These are phyloP conservation scores for Thereva nobilitata DNA, from an alignment of 2,888 invertebrate species.

Conservation along the genomic window DNA sequence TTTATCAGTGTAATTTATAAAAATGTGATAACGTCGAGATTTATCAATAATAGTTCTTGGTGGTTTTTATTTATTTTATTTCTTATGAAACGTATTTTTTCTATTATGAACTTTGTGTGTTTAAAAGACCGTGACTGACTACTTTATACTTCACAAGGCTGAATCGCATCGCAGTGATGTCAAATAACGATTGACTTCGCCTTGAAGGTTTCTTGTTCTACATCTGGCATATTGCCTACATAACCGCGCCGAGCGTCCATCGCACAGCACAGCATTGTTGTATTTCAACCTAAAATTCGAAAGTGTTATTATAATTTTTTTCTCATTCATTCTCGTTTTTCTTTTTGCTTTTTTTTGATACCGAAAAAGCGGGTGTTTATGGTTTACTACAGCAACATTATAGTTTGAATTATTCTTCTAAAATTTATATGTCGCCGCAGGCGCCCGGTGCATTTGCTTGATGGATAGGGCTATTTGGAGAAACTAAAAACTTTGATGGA, in stretches of 20 bases:
- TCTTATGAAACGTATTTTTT: no score
- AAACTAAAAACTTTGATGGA: conserved; percentile 19
- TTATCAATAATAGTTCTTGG: no score
- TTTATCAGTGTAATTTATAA: no score
- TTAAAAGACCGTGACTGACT: no score
- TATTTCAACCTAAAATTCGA: conserved; percentile 3
- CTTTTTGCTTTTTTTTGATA: not conserved
- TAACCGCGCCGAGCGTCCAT: not conserved
- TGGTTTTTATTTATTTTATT: no score
- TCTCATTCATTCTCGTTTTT: conserved; percentile 3
- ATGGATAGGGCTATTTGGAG: conserved; percentile 26
- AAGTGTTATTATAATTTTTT: conserved; percentile 2
- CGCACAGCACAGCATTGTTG: no score
- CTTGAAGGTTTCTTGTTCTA: conserved; percentile 37
- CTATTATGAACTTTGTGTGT: no score
- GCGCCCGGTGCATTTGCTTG: conserved; percentile 26
- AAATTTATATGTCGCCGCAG: no score
- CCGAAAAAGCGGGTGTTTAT: conserved; percentile 15
- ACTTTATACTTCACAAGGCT: conserved; percentile 16
- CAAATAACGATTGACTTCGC: conserved; percentile 25
- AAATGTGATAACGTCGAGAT: no score
- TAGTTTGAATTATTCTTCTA: not conserved
- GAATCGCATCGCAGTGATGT: conserved; percentile 32
- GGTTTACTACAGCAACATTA: not conserved
- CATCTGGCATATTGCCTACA: conserved; percentile 23